These are phyloP conservation scores for Metopia argyrocephala DNA, from an alignment of 2,888 invertebrate species.

Conservation along the genomic window DNA sequence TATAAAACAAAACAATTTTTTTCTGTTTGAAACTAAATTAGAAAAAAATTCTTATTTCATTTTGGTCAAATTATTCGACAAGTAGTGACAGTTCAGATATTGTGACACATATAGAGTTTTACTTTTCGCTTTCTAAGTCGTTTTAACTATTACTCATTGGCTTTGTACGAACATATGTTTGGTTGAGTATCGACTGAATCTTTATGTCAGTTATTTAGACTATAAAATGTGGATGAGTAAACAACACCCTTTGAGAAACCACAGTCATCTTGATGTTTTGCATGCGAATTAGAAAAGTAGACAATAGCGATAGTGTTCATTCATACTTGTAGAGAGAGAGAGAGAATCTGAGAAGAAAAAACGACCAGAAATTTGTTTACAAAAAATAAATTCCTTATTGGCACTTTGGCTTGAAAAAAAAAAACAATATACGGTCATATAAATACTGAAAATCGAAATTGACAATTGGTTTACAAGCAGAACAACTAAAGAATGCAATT, in stretches of 20 bases:
- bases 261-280: conserved; percentile 65
- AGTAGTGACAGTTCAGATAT: conserved; percentile 66
- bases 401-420: conserved; percentile 48
- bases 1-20: conserved; percentile 14
- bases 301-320: conserved; percentile 51
- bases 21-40: neutral
- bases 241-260: conserved; percentile 52
- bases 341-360: conserved; percentile 38
- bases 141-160: conserved; percentile 15
- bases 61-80: conserved; percentile 75
- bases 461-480: conserved; percentile 52
- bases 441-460: conserved; percentile 57
- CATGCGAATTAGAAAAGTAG: conserved; percentile 66
- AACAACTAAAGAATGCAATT: neutral
- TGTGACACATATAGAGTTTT: conserved; percentile 38
- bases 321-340: neutral
- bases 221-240: conserved; percentile 12
- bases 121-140: conserved; percentile 5
- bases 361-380: conserved; percentile 66
- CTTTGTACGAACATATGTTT: conserved; percentile 11
- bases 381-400: conserved; percentile 65
- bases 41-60: conserved; percentile 65
- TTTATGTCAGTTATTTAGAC: conserved; percentile 37
- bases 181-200: conserved; percentile 17
- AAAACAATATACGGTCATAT: conserved; percentile 54